Evolutionary conservation across 2,888 invertebrate genomes (phyloP).

Genomic region (Phengaris arion): DNA sequence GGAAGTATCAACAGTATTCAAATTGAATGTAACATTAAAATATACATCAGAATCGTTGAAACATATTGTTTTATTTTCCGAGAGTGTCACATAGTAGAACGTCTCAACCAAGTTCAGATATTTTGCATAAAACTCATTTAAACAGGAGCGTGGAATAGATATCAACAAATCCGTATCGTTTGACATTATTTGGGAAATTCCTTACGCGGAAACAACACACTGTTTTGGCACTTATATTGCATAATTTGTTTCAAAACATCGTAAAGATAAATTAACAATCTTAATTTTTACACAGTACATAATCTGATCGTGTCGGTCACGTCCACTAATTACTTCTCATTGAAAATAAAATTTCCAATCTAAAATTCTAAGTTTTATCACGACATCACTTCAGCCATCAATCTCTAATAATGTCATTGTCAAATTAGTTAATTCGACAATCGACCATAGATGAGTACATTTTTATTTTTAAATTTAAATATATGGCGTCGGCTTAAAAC

Average conservation of each 20-base stretch:
- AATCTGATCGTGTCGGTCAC: constrained; percentile 14
- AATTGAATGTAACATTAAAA: constrained; percentile 68
- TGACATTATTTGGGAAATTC: constrained; percentile 61
- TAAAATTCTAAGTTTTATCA: background rate
- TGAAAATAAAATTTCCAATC: constrained; percentile 10
- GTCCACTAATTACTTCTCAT: constrained; percentile 25
- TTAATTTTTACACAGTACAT: constrained; percentile 11
- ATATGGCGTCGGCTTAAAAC: no score
- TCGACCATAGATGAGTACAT: no score
- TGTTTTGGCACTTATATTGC: constrained; percentile 59
- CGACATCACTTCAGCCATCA: constrained; percentile 6
- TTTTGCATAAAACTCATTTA: constrained; percentile 67
- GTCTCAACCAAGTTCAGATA: constrained; percentile 74
- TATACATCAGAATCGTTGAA: constrained; percentile 65
- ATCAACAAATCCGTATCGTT: constrained; percentile 64
- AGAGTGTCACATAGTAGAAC: constrained; percentile 74
- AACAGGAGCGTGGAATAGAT: constrained; percentile 68
- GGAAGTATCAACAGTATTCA: constrained; percentile 66
- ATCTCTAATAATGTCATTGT: background rate
- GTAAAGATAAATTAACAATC: background rate
- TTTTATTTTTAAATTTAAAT: no score
- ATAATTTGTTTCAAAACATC: constrained; percentile 49
- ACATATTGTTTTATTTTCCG: constrained; percentile 62
- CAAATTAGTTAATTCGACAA: background rate
- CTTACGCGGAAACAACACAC: constrained; percentile 50